Percentiles rank a stretch among this genome's conserved stretches.
Conservation (phyloP, 2,797 vertebrate species). For the Babyrousa celebensis region DNA sequence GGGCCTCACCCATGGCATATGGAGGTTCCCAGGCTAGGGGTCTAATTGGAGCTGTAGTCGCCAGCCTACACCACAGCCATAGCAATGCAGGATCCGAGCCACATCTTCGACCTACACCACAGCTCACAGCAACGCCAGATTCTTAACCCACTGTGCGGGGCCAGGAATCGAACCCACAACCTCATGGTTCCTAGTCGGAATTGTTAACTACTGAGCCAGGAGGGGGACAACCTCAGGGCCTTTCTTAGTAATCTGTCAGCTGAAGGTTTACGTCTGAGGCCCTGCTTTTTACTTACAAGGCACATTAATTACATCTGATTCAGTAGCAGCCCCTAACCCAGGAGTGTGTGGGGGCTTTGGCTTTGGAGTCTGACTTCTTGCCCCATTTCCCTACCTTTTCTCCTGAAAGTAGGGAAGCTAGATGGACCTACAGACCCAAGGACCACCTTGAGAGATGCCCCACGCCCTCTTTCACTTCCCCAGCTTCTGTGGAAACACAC, state of each 20-base stretch:
- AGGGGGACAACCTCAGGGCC: too few species aligned
- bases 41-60: too few species aligned
- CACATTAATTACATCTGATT: background rate
- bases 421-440: background rate
- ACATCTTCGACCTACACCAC: too few species aligned
- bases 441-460: background rate
- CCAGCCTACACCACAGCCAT: too few species aligned
- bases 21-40: too few species aligned
- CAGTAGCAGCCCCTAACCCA: background rate
- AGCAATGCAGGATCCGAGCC: too few species aligned
- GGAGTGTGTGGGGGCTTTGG: background rate
- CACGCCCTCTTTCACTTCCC: background rate
- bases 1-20: too few species aligned
- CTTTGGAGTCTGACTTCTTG: conserved; percentile 10
- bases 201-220: too few species aligned
- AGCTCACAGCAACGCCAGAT: too few species aligned
- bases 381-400: background rate
- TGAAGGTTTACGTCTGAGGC: background rate
- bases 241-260: background rate
- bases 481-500: background rate
- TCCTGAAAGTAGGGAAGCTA: background rate
- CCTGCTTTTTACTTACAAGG: background rate
- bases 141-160: too few species aligned
- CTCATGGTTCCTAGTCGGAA: too few species aligned
- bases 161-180: too few species aligned